Base-by-base conservation (phyloP, 1,140 invertebrate genomes). In the Sipha flava region DNA sequence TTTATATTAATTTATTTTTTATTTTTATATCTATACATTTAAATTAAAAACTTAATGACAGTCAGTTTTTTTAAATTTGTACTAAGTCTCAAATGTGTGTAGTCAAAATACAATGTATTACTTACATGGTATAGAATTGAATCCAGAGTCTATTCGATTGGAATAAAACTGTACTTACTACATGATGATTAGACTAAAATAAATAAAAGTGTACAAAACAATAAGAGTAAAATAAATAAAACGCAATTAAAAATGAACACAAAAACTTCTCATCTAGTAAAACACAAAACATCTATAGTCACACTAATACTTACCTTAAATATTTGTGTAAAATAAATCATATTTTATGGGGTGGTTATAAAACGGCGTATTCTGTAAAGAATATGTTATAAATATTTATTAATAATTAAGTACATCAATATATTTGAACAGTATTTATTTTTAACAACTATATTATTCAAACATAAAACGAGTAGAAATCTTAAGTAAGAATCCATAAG, bases 401-500 rank as follows among this genome's bases (percentile, higher is more conserved):
- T n/a, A n/a, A n/a, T n/a, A n/a, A n/a, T n/a, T n/a, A n/a, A n/a
- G n/a, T n/a, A n/a, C n/a, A n/a, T n/a, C n/a, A n/a, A n/a, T n/a
- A n/a, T 45, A 45, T 45, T 29, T 26, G 14, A 45, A 68, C 43
- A 26, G 6, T 66, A 12, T 31, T 47, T 72, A 72, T 72, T 72
- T 47, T 29, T 21, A 70, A 70, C 23, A 29, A 45, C 5, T 26
- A 23, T 23, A 21, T 47, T 75, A 72, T 49, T 7, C 16, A 72
- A 49, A 72, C 45, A 52, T n/a, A 54, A 75, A 75, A 75, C 49
- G 31, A 75, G 31, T 23, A 75, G 31, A 75, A 75, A 37, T 47
- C n/a, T 21, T 75, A 47, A 72, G 68, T 72, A 72, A 72, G 43
- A 72, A 47, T 72, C 68, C 43, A 37, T 23, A 29, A 70, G 43